Conservation (phyloP, 1,140 invertebrate species). For the Cydia amplana region DNA sequence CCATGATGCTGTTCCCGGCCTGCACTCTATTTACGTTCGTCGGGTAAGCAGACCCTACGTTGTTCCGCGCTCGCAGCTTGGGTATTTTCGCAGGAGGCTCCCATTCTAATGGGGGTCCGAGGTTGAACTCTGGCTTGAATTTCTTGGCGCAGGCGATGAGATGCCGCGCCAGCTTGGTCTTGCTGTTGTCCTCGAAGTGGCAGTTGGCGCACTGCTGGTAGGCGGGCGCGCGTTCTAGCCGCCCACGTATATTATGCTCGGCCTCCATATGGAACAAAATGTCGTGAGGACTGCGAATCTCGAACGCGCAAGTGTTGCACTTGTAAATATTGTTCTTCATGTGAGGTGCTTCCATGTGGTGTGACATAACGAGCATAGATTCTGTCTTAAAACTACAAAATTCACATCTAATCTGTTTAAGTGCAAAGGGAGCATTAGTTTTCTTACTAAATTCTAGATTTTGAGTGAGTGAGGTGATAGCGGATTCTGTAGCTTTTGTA, state of each 20-base stretch:
- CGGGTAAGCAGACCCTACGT: conserved; percentile 66
- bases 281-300: conserved; percentile 91
- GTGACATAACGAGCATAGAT: conserved; percentile 91
- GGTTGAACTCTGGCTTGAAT: conserved; percentile 92
- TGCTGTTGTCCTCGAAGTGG: conserved; percentile 96
- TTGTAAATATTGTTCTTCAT: conserved; percentile 92
- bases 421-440: conserved; percentile 92
- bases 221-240: conserved; percentile 90
- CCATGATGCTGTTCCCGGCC: conserved; percentile 60
- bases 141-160: conserved; percentile 93
- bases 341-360: conserved; percentile 95
- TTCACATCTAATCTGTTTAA: conserved; percentile 91
- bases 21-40: conserved; percentile 61
- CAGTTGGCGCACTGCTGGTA: conserved; percentile 97
- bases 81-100: conserved; percentile 96
- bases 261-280: conserved; percentile 96
- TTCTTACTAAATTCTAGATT: conserved; percentile 93
- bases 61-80: conserved; percentile 78
- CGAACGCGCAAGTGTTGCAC: conserved; percentile 93
- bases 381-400: conserved; percentile 97
- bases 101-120: conserved; percentile 92
- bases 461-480: conserved; percentile 89
- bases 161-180: conserved; percentile 94
- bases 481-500: conserved; percentile 87
- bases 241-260: conserved; percentile 90